Evolutionary conservation across 2,888 invertebrate genomes (phyloP).

Genomic region (Cylindroiulus punctatus): DNA sequence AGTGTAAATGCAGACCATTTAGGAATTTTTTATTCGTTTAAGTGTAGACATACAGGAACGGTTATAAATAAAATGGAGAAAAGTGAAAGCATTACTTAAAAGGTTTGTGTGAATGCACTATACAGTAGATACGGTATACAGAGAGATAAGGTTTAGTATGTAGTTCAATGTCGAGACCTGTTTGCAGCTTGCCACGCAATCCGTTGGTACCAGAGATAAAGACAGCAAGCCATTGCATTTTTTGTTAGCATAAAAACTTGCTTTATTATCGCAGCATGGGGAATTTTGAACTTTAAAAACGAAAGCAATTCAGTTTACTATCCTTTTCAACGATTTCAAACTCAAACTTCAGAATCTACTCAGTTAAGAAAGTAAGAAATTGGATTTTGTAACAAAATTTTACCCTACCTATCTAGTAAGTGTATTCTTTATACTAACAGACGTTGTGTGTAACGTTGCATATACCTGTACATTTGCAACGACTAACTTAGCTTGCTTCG

Average conservation of each 20-base stretch:
- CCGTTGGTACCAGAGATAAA: background rate
- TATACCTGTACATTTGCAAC: too few relatives aligned
- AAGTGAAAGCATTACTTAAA: conserved; percentile 14
- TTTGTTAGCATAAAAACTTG: background rate
- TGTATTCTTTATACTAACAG: too few relatives aligned
- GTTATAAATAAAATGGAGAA: conserved; percentile 30
- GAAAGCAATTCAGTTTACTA: background rate
- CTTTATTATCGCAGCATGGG: background rate
- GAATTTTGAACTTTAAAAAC: background rate
- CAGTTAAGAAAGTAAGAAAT: background rate
- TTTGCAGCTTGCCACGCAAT: background rate
- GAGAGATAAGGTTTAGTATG: background rate
- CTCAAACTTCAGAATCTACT: background rate
- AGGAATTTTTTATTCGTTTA: background rate
- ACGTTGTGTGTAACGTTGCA: too few relatives aligned
- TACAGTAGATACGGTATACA: too few relatives aligned
- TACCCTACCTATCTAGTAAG: too few relatives aligned
- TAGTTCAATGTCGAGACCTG: conserved; percentile 34
- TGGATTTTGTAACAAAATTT: too few relatives aligned
- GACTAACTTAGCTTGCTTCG: too few relatives aligned
- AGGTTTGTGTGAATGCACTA: background rate
- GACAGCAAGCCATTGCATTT: background rate
- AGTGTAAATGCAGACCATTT: conserved; percentile 20
- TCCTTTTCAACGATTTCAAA: background rate
- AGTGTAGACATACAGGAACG: background rate